A percentile compares a stretch with the other conserved stretches of the same genome.
phyloP scores from a whole-genome alignment of 2,113 vertebrate species.

The human (Homo sapiens) region DNA sequence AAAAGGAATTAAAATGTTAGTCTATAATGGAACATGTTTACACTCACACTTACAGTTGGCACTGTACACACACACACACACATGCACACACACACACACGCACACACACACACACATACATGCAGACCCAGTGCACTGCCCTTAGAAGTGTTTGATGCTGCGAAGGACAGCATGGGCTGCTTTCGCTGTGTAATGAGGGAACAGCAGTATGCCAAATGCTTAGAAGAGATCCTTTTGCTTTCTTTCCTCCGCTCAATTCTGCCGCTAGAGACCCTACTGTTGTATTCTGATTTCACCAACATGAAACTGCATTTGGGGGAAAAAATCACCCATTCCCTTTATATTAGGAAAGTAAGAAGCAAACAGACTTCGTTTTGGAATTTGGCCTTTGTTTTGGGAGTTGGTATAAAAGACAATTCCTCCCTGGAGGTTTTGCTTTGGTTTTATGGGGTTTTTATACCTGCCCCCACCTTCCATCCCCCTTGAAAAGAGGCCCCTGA shows the following conservation, averaged over 20 bases:
- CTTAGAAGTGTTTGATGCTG: rapidly evolving
- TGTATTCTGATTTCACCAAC: background rate
- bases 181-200: background rate
- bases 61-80: rapidly evolving
- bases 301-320: background rate
- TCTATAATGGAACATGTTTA: background rate
- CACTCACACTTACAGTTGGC: background rate
- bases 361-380: constrained; percentile 30
- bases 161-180: rapidly evolving
- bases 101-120: background rate
- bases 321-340: background rate
- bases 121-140: rapidly evolving
- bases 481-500: background rate
- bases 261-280: constrained; percentile 54
- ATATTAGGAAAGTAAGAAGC: background rate
- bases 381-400: constrained; percentile 20
- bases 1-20: background rate
- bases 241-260: background rate
- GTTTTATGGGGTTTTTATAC: background rate
- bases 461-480: background rate
- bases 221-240: background rate
- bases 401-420: background rate
- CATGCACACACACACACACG: background rate
- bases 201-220: background rate
- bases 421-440: background rate